Evolutionary conservation across 2,797 vertebrate species (phyloP).

Genomic region (Distichodus sexfasciatus): DNA sequence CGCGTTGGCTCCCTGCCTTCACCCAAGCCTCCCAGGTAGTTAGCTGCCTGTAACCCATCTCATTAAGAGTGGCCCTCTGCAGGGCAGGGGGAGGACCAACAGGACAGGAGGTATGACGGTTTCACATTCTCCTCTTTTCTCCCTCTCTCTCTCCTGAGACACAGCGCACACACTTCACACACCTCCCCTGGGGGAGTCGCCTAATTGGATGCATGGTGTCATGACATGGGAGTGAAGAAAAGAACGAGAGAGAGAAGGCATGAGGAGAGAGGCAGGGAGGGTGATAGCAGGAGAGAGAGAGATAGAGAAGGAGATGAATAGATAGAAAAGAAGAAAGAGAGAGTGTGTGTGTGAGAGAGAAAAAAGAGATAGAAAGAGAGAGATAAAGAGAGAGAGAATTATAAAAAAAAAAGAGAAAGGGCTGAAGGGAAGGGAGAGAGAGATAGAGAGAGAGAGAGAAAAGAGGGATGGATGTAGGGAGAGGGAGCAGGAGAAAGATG

Average conservation of each 20-base stretch:
- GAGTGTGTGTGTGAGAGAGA: no score
- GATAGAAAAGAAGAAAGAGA: no score
- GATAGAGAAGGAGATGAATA: no score
- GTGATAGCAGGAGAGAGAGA: background rate
- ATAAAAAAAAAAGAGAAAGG: no score
- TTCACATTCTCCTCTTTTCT: background rate
- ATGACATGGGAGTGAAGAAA: slow-evolving; percentile 3
- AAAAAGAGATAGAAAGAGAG: no score
- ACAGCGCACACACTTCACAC: background rate
- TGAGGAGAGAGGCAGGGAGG: background rate
- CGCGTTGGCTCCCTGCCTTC: background rate
- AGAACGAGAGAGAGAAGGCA: no score
- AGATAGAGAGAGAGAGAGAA: no score
- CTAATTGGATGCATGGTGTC: slow-evolving; percentile 38
- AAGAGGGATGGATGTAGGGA: no score
- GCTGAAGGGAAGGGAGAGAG: no score
- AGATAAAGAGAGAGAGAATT: no score
- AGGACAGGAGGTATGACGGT: background rate
- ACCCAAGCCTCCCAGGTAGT: slow-evolving; percentile 33
- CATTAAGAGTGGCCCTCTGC: slow-evolving; percentile 19
- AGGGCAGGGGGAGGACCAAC: no score
- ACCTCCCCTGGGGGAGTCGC: slow-evolving; percentile 12
- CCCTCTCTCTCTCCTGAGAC: slow-evolving; percentile 18
- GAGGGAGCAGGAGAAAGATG: no score
- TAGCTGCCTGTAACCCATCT: slow-evolving; percentile 30